Evolutionary conservation across 2,113 vertebrate species (phyloP).

Genomic region (Pterocles gutturalis): DNA sequence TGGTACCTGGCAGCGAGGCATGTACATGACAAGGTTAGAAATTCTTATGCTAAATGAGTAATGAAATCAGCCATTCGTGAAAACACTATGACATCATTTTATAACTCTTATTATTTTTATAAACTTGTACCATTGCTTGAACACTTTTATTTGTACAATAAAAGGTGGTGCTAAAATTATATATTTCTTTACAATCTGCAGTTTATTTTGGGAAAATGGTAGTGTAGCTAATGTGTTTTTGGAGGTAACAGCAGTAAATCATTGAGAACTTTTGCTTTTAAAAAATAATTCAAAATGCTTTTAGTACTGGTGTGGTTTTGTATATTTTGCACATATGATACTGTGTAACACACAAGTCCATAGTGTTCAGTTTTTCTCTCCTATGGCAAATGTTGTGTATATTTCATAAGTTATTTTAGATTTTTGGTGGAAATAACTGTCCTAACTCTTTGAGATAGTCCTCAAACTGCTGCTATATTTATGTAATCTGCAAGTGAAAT

Average conservation of each 20-base stretch:
- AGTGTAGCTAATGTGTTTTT: neutral
- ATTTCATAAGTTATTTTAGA: neutral
- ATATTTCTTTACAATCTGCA: constrained; percentile 21
- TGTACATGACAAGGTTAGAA: neutral
- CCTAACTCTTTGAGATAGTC: neutral
- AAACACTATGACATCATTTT: neutral
- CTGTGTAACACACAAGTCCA: no score
- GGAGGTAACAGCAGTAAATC: neutral
- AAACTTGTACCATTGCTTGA: neutral
- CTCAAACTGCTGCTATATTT: neutral
- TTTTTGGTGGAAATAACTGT: neutral
- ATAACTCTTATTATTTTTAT: constrained; percentile 5
- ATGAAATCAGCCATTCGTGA: constrained; percentile 2
- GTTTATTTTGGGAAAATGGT: constrained; percentile 1
- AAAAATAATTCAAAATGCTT: neutral
- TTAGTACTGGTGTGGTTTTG: neutral
- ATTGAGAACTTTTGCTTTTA: neutral
- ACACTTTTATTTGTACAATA: constrained; percentile 45
- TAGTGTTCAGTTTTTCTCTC: neutral
- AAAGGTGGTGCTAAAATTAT: constrained; percentile 35
- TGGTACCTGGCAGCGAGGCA: neutral
- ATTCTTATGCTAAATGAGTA: neutral
- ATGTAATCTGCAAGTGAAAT: neutral
- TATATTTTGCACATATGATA: neutral
- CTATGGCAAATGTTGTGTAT: neutral